A percentile compares a stretch with the other conserved stretches of the same genome.
Evolutionary conservation across 2,113 vertebrate genomes (phyloP).

Genomic region (Gymnobelideus leadbeateri): DNA sequence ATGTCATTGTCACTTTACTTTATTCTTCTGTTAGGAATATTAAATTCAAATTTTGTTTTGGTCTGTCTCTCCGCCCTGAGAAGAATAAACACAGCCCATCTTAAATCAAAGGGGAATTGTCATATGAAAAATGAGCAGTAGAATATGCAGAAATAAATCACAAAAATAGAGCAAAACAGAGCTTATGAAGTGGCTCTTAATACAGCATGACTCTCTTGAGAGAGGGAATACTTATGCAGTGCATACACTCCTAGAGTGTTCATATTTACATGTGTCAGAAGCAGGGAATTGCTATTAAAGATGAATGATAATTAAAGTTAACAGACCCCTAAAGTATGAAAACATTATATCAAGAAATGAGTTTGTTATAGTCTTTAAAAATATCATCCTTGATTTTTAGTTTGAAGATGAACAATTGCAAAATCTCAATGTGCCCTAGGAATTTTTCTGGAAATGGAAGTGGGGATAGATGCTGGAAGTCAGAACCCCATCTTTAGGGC

Average conservation of each 20-base stretch:
- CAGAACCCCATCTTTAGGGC: not conserved
- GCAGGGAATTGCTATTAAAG: conserved; percentile 43
- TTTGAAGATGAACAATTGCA: conserved; percentile 49
- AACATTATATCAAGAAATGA: not conserved
- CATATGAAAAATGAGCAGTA: conserved; percentile 59
- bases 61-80: conserved; percentile 55
- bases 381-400: conserved; percentile 39
- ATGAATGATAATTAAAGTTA: conserved; percentile 48
- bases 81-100: conserved; percentile 64
- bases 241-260: conserved; percentile 34
- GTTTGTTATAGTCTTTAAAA: conserved; percentile 42
- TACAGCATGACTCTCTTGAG: conserved; percentile 40
- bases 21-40: conserved; percentile 66
- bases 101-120: conserved; percentile 56
- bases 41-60: conserved; percentile 71
- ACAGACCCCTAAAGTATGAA: conserved; percentile 41
- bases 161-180: conserved; percentile 62
- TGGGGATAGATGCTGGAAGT: not conserved
- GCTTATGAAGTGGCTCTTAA: conserved; percentile 46
- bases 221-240: conserved; percentile 54
- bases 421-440: conserved; percentile 5
- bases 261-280: conserved; percentile 57
- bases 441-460: conserved; percentile 46
- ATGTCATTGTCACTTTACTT: conserved; percentile 36
- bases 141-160: conserved; percentile 60